Evolutionary conservation across 2,797 vertebrate species (phyloP).

Genomic region (Austrolebias charrua): DNA sequence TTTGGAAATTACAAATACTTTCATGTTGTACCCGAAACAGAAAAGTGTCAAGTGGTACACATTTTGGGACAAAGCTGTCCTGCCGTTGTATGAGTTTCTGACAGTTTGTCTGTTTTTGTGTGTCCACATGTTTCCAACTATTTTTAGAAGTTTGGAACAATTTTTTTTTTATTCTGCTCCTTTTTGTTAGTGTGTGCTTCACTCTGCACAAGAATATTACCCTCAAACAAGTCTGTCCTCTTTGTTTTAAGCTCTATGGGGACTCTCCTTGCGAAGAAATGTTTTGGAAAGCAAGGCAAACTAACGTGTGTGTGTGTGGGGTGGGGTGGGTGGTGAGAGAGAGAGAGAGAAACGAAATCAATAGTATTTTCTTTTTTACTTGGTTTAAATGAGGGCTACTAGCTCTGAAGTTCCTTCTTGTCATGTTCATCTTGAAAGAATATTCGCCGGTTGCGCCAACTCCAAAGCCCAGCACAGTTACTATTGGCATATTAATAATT

Average conservation of each 20-base stretch:
- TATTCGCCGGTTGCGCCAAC: constrained; percentile 66
- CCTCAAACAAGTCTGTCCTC: constrained; percentile 80
- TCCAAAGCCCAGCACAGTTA: constrained; percentile 76
- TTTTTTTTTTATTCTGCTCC: constrained; percentile 53
- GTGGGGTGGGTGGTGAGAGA: too few relatives aligned
- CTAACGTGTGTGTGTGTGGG: constrained; percentile 53
- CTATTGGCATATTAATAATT: constrained; percentile 80
- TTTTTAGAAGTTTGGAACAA: constrained; percentile 67
- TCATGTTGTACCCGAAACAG: neutral
- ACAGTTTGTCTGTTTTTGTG: constrained; percentile 22
- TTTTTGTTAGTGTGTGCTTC: constrained; percentile 74
- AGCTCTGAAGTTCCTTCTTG: constrained; percentile 76
- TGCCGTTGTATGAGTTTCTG: constrained; percentile 35
- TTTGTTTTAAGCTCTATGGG: constrained; percentile 78
- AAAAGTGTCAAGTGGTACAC: neutral
- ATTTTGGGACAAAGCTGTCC: constrained; percentile 23
- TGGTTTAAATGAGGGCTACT: constrained; percentile 80
- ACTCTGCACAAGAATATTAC: constrained; percentile 72
- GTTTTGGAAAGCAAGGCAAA: constrained; percentile 76
- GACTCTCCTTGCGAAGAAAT: constrained; percentile 70
- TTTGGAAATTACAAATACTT: constrained; percentile 5
- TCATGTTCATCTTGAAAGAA: constrained; percentile 79
- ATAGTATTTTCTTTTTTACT: constrained; percentile 78
- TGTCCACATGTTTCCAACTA: constrained; percentile 56
- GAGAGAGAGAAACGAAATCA: constrained; percentile 70